phyloP scores from a whole-genome alignment of 2,797 vertebrate species.

The Lagocephalus sceleratus region DNA sequence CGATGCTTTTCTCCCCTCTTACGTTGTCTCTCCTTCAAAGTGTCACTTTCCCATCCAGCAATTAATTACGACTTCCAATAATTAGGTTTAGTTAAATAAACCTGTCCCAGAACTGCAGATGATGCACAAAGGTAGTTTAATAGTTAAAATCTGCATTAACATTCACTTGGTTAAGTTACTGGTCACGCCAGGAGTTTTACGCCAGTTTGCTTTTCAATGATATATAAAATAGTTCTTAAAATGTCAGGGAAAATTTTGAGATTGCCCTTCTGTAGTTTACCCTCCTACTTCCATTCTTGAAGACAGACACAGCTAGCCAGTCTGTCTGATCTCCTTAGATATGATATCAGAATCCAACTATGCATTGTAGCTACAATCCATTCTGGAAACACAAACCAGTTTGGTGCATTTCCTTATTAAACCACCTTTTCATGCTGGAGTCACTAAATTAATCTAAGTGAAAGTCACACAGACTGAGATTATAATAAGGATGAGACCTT shows the following conservation, averaged over 20 bases:
- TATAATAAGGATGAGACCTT: conserved; percentile 33
- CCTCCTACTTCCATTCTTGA: too few relatives aligned
- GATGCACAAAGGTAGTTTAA: conserved; percentile 29
- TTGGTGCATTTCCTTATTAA: neutral
- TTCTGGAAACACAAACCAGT: neutral
- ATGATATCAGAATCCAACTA: too few relatives aligned
- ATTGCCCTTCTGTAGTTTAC: too few relatives aligned
- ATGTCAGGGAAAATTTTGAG: too few relatives aligned
- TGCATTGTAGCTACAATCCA: too few relatives aligned
- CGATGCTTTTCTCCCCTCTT: conserved; percentile 13
- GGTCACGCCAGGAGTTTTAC: neutral
- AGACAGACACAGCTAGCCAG: too few relatives aligned
- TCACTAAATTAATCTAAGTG: conserved; percentile 4
- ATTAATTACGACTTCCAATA: conserved; percentile 14
- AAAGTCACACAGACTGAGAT: conserved; percentile 20
- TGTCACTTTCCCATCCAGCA: conserved; percentile 20
- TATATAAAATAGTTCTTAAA: too few relatives aligned
- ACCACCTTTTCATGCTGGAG: conserved; percentile 4
- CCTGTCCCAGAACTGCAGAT: conserved; percentile 16
- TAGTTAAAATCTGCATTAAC: conserved; percentile 2
- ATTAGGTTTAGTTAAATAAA: neutral
- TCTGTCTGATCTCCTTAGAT: too few relatives aligned
- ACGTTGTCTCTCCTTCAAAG: conserved; percentile 12
- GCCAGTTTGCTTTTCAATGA: neutral
- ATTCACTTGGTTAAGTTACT: neutral